Evolutionary conservation across 2,797 vertebrate genomes (phyloP).

Genomic region (Diplodus puntazzo): DNA sequence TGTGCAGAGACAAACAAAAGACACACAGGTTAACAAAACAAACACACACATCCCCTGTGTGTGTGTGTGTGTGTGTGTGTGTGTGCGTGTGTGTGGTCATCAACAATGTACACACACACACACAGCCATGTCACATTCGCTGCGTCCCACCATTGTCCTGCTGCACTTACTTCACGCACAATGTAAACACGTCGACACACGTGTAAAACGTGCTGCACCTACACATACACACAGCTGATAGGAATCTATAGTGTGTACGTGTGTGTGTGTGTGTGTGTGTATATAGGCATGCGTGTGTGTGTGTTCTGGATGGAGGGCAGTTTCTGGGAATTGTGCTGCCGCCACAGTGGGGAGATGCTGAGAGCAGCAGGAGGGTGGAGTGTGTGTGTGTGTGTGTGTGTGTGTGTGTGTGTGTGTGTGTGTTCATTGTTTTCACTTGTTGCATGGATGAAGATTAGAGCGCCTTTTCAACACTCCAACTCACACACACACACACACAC

Average conservation of each 20-base stretch:
- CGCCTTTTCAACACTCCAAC: slow-evolving; percentile 63
- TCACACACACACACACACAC: slow-evolving; percentile 31
- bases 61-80: slow-evolving; percentile 22
- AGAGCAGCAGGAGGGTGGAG: slow-evolving; percentile 63
- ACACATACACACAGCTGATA: slow-evolving; percentile 60
- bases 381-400: slow-evolving; percentile 9
- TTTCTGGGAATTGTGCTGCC: slow-evolving; percentile 80
- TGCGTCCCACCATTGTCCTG: slow-evolving; percentile 72
- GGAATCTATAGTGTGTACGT: slow-evolving; percentile 56
- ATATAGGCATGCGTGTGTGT: slow-evolving; percentile 8
- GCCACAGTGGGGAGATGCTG: slow-evolving; percentile 57
- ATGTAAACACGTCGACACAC: slow-evolving; percentile 69
- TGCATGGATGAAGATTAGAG: slow-evolving; percentile 60
- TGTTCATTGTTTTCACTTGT: slow-evolving; percentile 65
- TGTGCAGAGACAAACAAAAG: slow-evolving; percentile 42
- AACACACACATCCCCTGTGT: slow-evolving; percentile 24
- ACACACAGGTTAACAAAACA: slow-evolving; percentile 29
- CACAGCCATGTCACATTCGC: slow-evolving; percentile 34
- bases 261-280: slow-evolving; percentile 30
- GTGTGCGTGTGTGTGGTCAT: slow-evolving; percentile 20
- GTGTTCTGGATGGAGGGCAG: slow-evolving; percentile 49
- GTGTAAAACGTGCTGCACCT: slow-evolving; percentile 63
- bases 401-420: slow-evolving; percentile 36
- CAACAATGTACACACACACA: slow-evolving; percentile 9
- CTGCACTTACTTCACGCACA: slow-evolving; percentile 59